These are phyloP conservation scores for Ecliptopera silaceata DNA, from an alignment of 2,888 invertebrate genomes.

Conservation along the genomic window DNA sequence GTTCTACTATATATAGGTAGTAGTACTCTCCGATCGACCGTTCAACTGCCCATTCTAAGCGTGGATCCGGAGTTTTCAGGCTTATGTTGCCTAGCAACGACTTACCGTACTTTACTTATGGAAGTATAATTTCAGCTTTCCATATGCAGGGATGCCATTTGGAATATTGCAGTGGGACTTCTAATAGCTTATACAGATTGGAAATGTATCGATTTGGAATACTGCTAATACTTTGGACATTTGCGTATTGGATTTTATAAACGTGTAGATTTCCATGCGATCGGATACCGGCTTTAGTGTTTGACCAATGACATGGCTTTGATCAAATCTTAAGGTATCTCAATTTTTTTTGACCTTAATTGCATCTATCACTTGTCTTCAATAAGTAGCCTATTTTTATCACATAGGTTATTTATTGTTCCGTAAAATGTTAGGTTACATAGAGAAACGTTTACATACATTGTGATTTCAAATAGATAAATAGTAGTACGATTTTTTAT, in stretches of 20 bases:
- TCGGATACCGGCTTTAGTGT: neutral
- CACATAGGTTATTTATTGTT: too few relatives aligned
- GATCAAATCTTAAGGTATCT: too few relatives aligned
- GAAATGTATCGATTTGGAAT: conserved; percentile 8
- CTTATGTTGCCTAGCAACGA: conserved; percentile 22
- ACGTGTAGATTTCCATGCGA: neutral
- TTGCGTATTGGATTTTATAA: neutral
- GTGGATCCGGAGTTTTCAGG: conserved; percentile 16
- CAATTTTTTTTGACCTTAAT: too few relatives aligned
- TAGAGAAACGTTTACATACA: too few relatives aligned
- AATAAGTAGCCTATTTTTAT: too few relatives aligned
- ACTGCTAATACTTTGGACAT: neutral
- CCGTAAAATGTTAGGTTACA: too few relatives aligned
- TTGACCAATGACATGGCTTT: neutral
- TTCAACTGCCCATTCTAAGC: conserved; percentile 9
- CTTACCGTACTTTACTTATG: conserved; percentile 16
- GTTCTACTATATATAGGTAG: conserved; percentile 1
- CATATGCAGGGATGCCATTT: conserved; percentile 21
- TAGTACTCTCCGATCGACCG: conserved; percentile 6
- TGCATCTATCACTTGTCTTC: too few relatives aligned
- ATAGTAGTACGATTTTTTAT: too few relatives aligned
- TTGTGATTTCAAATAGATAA: too few relatives aligned
- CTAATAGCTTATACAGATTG: conserved; percentile 9
- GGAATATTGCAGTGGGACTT: conserved; percentile 12
- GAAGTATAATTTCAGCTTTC: conserved; percentile 17